Percentiles rank a stretch among this genome's conserved stretches.
Evolutionary conservation across 2,797 vertebrate genomes (phyloP).

Genomic region (Sebastes minor): DNA sequence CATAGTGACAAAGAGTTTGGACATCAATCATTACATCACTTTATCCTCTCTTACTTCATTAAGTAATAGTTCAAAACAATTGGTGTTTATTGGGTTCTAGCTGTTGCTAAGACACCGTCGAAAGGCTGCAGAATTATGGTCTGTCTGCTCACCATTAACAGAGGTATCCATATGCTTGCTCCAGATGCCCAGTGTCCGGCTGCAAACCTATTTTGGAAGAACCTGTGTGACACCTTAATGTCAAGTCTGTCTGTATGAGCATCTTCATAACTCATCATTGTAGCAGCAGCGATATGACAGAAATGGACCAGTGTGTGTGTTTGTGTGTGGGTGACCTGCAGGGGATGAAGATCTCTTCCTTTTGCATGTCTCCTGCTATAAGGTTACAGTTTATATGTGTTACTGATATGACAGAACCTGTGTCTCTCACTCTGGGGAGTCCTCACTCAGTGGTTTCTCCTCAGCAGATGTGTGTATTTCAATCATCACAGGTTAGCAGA

Average conservation of each 20-base stretch:
- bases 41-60: conserved; percentile 42
- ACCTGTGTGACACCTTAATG: not conserved
- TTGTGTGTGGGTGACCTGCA: not conserved
- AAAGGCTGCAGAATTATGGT: conserved; percentile 60
- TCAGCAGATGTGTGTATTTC: conserved; percentile 20
- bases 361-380: conserved; percentile 25
- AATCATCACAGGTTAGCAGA: conserved; percentile 4
- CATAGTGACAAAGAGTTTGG: not conserved
- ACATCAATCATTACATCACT: conserved; percentile 34
- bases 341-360: conserved; percentile 13
- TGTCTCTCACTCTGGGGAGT: conserved; percentile 39
- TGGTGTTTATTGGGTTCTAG: conserved; percentile 63
- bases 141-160: conserved; percentile 60
- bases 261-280: conserved; percentile 21
- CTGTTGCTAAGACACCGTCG: conserved; percentile 63
- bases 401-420: conserved; percentile 47
- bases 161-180: conserved; percentile 65
- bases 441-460: conserved; percentile 12
- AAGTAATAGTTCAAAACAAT: conserved; percentile 55
- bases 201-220: conserved; percentile 2
- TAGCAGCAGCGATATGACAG: not conserved
- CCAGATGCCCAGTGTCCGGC: conserved; percentile 66
- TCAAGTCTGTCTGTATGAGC: not conserved
- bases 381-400: conserved; percentile 48
- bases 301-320: not conserved